Evolutionary conservation across 2,797 vertebrate species (phyloP), one percentile per base, ranked within the genome.

Genomic region (Chaetodon trifasciatus): DNA sequence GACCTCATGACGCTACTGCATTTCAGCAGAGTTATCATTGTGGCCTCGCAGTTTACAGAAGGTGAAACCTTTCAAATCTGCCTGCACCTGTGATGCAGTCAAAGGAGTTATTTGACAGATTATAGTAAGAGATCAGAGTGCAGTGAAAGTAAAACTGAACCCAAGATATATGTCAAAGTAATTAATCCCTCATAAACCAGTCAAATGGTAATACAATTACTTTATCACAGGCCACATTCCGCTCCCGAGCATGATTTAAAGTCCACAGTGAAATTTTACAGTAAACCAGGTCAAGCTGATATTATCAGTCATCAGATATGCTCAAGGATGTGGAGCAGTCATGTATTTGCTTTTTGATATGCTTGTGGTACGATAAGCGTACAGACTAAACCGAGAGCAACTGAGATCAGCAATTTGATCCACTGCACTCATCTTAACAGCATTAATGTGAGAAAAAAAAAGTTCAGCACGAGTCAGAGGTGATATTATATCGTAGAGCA

Each of bases 291-390:
- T 37, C n/a, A 74, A 11, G 5, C 15, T 9, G 28, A 46, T 75
- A 21, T 60, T 61, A 52, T 11, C 12, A 0, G 3, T n/a, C 4
- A 8, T 40, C 55, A 21, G 50, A 35, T 66, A n/a, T 46, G 47
- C 16, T 76, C 32, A 49, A n/a, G 7, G 19, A 68, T 79, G 57
- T 78, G 62, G 42, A 24, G 42, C n/a, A 42, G 1, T 44, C 28
- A 21, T 6, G 12, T 76, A 44, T 70, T 71, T 71, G 50, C 40
- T 74, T 75, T 87, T 62, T 70, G 49, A 53, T 67, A 69, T 2
- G 10, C 42, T 74, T 73, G 24, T 49, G 13, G 8, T 53, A 37
- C 39, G 37, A 37, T 24, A 49, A 60, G 15, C 1, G 3, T 7
- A 9, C 2, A 42, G 44, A 35, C 35, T 46, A 53, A 17, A 52